These are phyloP conservation scores for Andricus curvator DNA, from an alignment of 2,888 invertebrate species.

Conservation along the genomic window DNA sequence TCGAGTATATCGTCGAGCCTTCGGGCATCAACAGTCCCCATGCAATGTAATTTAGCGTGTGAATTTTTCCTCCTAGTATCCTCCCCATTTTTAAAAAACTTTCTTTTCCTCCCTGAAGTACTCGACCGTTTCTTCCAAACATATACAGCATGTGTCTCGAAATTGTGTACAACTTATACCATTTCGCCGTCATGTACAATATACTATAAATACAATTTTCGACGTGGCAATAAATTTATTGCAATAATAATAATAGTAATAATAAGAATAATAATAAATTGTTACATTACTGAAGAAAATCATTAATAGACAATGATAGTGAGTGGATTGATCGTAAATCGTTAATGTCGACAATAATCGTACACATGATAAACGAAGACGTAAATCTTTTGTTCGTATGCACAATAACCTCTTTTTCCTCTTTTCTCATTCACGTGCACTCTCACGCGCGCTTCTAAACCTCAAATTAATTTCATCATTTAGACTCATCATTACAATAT, in stretches of 20 bases:
- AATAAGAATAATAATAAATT: slow-evolving; percentile 62
- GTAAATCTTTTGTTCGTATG: slow-evolving; percentile 72
- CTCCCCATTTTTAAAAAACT: slow-evolving; percentile 61
- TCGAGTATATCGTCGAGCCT: slow-evolving; percentile 58
- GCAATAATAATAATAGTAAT: slow-evolving; percentile 71
- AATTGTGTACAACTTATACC: slow-evolving; percentile 77
- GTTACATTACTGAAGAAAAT: slow-evolving; percentile 62
- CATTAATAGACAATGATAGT: slow-evolving; percentile 72
- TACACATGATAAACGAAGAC: slow-evolving; percentile 61
- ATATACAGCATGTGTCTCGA: slow-evolving; percentile 71
- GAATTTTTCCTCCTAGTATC: slow-evolving; percentile 67
- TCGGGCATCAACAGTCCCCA: slow-evolving; percentile 72
- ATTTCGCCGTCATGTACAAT: slow-evolving; percentile 75
- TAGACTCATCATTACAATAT: slow-evolving; percentile 79
- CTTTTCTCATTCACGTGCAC: slow-evolving; percentile 69
- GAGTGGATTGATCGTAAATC: slow-evolving; percentile 54
- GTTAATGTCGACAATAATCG: slow-evolving; percentile 69
- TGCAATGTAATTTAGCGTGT: slow-evolving; percentile 74
- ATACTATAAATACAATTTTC: slow-evolving; percentile 66
- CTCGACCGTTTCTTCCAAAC: slow-evolving; percentile 61
- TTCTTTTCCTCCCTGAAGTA: slow-evolving; percentile 63
- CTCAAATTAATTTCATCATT: slow-evolving; percentile 77
- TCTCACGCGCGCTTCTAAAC: slow-evolving; percentile 75
- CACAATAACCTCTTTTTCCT: slow-evolving; percentile 74
- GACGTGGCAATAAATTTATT: slow-evolving; percentile 62